Base-by-base conservation (phyloP, 2,888 invertebrate genomes). In the Aphodius sticticus region DNA sequence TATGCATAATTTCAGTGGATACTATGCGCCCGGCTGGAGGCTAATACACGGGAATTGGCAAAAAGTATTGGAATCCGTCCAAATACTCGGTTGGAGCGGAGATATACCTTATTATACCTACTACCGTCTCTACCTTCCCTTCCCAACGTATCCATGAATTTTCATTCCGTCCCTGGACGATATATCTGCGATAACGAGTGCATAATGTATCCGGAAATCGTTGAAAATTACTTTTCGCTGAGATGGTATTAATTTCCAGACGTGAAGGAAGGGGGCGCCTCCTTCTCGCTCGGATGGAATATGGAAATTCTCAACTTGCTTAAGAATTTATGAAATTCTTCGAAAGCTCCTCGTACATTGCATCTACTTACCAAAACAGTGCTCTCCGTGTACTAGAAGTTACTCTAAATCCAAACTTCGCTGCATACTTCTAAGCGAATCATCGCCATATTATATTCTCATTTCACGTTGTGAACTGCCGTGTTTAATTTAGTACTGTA, bases 121-220 rank as follows among this genome's bases (percentile, higher is more conserved):
- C 53, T 53, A 53, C 53, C 26, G 26, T 26, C 26, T 26, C 53
- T 53, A 53, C 53, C 53, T 26, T 26, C 26, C 53, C 53, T 53
- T 53, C 53, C 53, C 53, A 12, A 53, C 53, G 12, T 53, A 53
- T 53, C 53, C 53, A 53, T 53, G 53, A 53, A 53, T 53, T 53
- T 53, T 53, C 53, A 53, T 53, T 53, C 53, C 9, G 7, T 53
- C 53, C 53, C 2, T 9, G 53, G 53, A 1, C 53, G 53, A 53
- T 53, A 53, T 53, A 53, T 53, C 53, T 53, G 12, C 53, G 53
- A 53, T 53, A 53, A 53, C 53, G 53, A 53, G 53, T 53, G 53
- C 53, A 53, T 53, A 53, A 53, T 53, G 53, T 53, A 53, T 53
- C 53, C 53, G 53, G 53, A 53, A 53, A 53, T 53, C 53, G 53